phyloP scores from a whole-genome alignment of 2,888 invertebrate genomes.

The Argynnis bischoffii region DNA sequence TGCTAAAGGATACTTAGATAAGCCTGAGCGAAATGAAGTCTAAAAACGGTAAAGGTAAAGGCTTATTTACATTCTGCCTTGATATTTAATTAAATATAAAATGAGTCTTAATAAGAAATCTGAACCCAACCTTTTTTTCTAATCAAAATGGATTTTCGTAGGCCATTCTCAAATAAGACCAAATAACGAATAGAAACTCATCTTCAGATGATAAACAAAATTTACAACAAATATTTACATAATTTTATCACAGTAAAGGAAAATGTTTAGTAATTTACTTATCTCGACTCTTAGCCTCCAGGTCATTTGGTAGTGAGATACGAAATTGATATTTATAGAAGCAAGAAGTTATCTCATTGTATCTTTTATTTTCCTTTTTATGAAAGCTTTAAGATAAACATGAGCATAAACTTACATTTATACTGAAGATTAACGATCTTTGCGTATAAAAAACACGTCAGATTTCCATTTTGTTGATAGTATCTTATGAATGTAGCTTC shows the following conservation, averaged over 20 bases:
- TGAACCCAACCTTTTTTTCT: background rate
- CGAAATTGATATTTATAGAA: slow-evolving; percentile 30
- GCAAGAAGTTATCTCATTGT: slow-evolving; percentile 8
- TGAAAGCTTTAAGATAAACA: background rate
- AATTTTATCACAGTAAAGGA: slow-evolving; percentile 49
- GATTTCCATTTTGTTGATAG: no score
- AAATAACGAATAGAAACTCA: slow-evolving; percentile 36
- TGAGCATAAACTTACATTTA: background rate
- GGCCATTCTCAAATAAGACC: slow-evolving; percentile 30
- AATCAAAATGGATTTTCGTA: slow-evolving; percentile 24
- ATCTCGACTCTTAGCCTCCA: slow-evolving; percentile 42
- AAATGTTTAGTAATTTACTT: slow-evolving; percentile 63
- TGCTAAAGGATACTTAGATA: no score
- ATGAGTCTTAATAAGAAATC: background rate
- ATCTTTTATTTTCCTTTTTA: background rate
- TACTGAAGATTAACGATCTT: no score
- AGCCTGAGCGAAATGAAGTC: no score
- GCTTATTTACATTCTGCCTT: no score
- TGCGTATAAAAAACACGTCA: no score
- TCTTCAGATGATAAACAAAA: slow-evolving; percentile 38
- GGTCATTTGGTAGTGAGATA: slow-evolving; percentile 35
- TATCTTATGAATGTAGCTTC: no score
- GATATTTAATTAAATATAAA: no score
- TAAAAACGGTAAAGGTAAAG: no score
- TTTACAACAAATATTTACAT: slow-evolving; percentile 51